phyloP scores from a whole-genome alignment of 2,113 vertebrate species.

The Phaethon lepturus region DNA sequence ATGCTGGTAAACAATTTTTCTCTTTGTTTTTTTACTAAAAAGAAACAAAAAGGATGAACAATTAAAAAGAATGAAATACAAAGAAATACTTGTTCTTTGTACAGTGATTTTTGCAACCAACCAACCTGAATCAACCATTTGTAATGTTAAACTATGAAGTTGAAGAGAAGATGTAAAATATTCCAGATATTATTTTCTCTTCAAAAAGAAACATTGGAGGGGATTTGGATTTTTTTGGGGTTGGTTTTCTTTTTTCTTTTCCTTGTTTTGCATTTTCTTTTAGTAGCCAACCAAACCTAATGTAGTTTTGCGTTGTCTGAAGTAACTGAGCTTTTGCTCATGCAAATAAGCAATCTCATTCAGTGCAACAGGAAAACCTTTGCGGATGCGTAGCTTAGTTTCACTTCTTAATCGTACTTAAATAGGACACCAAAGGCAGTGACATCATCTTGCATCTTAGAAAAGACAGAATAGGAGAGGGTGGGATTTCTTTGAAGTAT shows the following conservation, averaged over 20 bases:
- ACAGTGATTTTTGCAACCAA: neutral
- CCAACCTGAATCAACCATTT: neutral
- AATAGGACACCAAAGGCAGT: neutral
- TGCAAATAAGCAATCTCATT: neutral
- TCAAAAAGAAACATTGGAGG: neutral
- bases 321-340: rapidly evolving
- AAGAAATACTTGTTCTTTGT: neutral
- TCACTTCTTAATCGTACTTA: neutral
- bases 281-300: neutral
- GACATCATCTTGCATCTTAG: neutral
- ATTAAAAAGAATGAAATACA: neutral
- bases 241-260: neutral
- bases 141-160: neutral
- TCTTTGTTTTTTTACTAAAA: neutral
- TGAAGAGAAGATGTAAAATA: neutral
- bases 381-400: neutral
- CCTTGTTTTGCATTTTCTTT: neutral
- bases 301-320: neutral
- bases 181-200: neutral
- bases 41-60: neutral
- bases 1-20: neutral
- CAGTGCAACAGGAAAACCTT: neutral
- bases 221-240: neutral
- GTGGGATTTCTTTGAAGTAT: neutral
- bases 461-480: neutral